Conservation (phyloP, 2,113 vertebrate species). For the Rhinolophus ferrumequinum region DNA sequence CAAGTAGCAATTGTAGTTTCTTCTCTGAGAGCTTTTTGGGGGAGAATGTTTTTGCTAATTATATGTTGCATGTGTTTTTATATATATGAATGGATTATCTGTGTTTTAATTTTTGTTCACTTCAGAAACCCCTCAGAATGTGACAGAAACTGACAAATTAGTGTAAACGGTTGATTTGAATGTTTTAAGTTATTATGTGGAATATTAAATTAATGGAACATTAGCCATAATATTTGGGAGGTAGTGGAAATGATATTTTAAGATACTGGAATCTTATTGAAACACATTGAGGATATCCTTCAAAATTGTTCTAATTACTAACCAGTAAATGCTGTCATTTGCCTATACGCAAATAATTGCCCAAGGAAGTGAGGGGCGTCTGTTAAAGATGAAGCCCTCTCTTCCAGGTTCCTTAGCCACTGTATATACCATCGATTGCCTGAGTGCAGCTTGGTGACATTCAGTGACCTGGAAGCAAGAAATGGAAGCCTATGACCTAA, state of each 20-base stretch:
- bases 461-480: conserved; percentile 77
- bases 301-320: conserved; percentile 25
- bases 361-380: not conserved
- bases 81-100: conserved; percentile 48
- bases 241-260: conserved; percentile 50
- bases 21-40: conserved; percentile 37
- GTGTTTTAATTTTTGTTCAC: conserved; percentile 53
- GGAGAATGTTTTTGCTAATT: conserved; percentile 37
- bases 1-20: conserved; percentile 59
- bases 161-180: not conserved
- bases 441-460: conserved; percentile 67
- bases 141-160: conserved; percentile 60
- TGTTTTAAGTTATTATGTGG: conserved; percentile 30
- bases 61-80: conserved; percentile 50
- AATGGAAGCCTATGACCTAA: conserved; percentile 82
- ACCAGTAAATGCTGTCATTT: not conserved
- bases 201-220: conserved; percentile 46
- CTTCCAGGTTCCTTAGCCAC: conserved; percentile 10
- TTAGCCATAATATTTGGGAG: not conserved
- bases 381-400: not conserved
- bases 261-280: conserved; percentile 14
- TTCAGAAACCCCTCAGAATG: conserved; percentile 33
- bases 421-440: conserved; percentile 25
- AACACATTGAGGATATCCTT: conserved; percentile 10
- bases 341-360: not conserved